Evolutionary conservation across 2,113 vertebrate species (phyloP).

Genomic region (Danionella cerebrum): DNA sequence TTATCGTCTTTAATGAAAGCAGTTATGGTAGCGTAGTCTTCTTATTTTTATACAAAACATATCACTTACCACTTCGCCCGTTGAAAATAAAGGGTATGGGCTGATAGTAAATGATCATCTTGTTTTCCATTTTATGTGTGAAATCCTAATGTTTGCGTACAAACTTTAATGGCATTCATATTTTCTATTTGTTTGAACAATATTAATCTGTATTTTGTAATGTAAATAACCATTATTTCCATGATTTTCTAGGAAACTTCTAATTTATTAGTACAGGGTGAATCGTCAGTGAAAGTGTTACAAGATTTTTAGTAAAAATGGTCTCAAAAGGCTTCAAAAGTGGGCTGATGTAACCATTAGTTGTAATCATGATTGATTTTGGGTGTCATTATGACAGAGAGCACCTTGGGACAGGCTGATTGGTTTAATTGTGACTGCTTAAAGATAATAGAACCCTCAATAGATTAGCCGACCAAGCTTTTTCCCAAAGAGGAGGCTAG

Average conservation of each 20-base stretch:
- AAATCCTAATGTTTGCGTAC: background rate
- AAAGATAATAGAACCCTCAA: conserved; percentile 9
- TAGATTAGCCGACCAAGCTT: conserved; percentile 22
- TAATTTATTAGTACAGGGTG: background rate
- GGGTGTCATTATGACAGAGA: background rate
- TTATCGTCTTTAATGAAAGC: background rate
- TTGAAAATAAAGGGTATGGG: background rate
- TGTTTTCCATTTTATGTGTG: no score
- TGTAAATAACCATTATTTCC: no score
- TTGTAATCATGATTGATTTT: conserved; percentile 11
- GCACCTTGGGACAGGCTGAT: background rate
- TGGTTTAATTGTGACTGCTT: conserved; percentile 12
- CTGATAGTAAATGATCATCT: background rate
- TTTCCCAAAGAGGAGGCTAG: background rate
- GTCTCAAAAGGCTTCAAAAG: background rate
- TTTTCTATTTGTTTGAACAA: no score
- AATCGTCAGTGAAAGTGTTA: background rate
- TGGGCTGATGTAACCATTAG: background rate
- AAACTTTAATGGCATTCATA: no score
- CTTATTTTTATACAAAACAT: conserved; percentile 36
- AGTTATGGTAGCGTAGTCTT: background rate
- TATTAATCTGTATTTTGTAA: background rate
- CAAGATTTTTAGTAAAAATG: background rate
- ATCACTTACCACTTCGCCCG: background rate
- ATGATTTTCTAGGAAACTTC: background rate